Base-by-base conservation (phyloP, 2,888 invertebrate genomes). In the Elegia similella region DNA sequence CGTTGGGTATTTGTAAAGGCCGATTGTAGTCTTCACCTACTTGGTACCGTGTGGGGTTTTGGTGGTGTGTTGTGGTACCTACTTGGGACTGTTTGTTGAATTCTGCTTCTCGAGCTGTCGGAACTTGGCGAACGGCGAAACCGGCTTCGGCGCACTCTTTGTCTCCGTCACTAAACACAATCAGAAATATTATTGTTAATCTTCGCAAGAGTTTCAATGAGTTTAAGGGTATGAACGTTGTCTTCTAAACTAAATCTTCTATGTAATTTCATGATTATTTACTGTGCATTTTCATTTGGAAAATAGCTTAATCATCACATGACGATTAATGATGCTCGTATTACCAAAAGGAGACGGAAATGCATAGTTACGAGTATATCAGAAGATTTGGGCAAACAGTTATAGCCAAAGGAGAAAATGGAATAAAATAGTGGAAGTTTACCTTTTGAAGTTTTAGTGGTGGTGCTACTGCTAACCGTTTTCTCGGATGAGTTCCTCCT, bases 51-150 rank as follows among this genome's bases (percentile, higher is more conserved):
- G 5, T 34, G 57, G 38, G 48, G 46, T 23, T 12, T n/a, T 42
- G 52, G 29, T 30, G 12, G 13, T 44, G 42, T 32, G 48, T 15
- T 42, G 53, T n/a, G 52, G 23, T 56, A 84, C 93, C 94, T 93
- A 97, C 97, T 95, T 96, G 86, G 96, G 95, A 75, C 94, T 93
- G 80, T 94, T 94, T 77, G 93, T 93, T 73, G 96, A 96, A 86
- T 95, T 96, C 90, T 97, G 96, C 82, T 95, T 95, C 87, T 97
- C 97, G 86, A 97, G 94, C 92, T 97, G 97, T 84, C 95, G 95
- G 93, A 97, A 97, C 93, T 97, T 97, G 80, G 96, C 95, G 90
- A 97, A 97, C 65, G 97, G 96, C 74, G 97, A 97, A 79, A 95
- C 93, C 69, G 95, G 95, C 84, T 94, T 96, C 82, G 84, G 92